Conservation (phyloP, 1,140 invertebrate genomes). For the Drosophila parabipectinata region DNA sequence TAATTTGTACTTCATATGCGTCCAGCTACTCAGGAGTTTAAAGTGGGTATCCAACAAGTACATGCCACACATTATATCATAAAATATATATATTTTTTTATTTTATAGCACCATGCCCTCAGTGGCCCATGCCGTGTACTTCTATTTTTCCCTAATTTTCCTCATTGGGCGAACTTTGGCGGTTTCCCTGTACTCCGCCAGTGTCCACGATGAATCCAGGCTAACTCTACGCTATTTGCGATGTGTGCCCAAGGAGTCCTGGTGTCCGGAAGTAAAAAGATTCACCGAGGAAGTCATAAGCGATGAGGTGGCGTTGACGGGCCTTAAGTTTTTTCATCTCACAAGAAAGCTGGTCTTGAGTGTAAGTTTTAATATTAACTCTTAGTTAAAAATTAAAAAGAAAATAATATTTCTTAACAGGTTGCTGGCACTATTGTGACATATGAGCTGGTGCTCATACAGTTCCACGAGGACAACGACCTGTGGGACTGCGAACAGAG, state of each 20-base stretch:
- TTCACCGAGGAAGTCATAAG: slow-evolving; percentile 86
- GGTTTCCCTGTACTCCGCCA: slow-evolving; percentile 87
- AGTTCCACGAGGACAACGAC: slow-evolving; percentile 76
- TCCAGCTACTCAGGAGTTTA: slow-evolving; percentile 72
- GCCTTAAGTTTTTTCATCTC: slow-evolving; percentile 87
- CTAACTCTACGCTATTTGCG: slow-evolving; percentile 86
- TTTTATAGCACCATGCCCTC: slow-evolving; percentile 76
- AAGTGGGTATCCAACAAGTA: slow-evolving; percentile 57
- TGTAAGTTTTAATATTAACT: slow-evolving; percentile 23
- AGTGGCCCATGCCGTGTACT: slow-evolving; percentile 85
- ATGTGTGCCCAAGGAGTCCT: slow-evolving; percentile 86
- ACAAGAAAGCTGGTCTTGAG: slow-evolving; percentile 87
- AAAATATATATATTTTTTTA: not conserved
- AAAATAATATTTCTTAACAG: slow-evolving; percentile 15
- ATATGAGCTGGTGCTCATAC: slow-evolving; percentile 87
- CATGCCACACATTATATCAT: not conserved
- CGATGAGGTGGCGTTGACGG: slow-evolving; percentile 86
- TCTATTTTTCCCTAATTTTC: slow-evolving; percentile 88
- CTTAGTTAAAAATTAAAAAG: not conserved
- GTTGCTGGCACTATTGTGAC: slow-evolving; percentile 88
- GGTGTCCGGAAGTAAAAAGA: slow-evolving; percentile 86
- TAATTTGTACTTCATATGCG: slow-evolving; percentile 82
- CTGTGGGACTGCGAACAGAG: slow-evolving; percentile 69
- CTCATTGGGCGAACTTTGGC: slow-evolving; percentile 86
- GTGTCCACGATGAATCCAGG: slow-evolving; percentile 87